These are phyloP conservation scores for Paraescarpia echinospica DNA, from an alignment of 1,140 invertebrate genomes.

Conservation along the genomic window DNA sequence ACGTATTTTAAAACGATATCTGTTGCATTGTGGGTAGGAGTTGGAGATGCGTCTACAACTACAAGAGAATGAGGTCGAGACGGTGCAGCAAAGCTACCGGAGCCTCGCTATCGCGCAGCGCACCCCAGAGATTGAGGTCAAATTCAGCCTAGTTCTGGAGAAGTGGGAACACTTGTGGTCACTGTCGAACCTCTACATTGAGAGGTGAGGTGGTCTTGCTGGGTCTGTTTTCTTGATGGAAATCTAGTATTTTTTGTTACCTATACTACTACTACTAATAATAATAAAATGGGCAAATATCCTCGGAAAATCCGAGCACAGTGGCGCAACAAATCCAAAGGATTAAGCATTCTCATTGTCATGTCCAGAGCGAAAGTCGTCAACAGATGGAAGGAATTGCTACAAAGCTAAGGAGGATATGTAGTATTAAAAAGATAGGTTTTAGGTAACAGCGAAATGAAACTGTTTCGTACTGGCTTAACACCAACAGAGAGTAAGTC, in stretches of 20 bases:
- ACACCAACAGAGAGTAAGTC: too few species aligned
- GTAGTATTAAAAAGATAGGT: too few species aligned
- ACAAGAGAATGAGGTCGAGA: constrained; percentile 78
- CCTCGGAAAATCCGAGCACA: too few species aligned
- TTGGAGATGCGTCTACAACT: constrained; percentile 62
- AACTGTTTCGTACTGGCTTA: too few species aligned
- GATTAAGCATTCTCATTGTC: too few species aligned
- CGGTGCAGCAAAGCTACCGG: constrained; percentile 79
- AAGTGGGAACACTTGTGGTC: constrained; percentile 91
- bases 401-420: too few species aligned
- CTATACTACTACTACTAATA: too few species aligned
- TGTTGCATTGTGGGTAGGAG: constrained; percentile 39
- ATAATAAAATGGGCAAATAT: too few species aligned
- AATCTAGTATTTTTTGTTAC: neutral
- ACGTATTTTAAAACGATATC: neutral
- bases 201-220: constrained; percentile 60
- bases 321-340: too few species aligned
- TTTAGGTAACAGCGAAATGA: too few species aligned
- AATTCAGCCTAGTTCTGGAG: constrained; percentile 80
- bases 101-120: constrained; percentile 66
- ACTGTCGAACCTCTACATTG: constrained; percentile 82
- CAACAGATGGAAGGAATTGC: too few species aligned
- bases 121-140: constrained; percentile 86
- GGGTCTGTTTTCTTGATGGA: neutral
- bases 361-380: too few species aligned